phyloP scores from a whole-genome alignment of 2,797 vertebrate genomes.

The Ctenochaetus hawaiiensis region DNA sequence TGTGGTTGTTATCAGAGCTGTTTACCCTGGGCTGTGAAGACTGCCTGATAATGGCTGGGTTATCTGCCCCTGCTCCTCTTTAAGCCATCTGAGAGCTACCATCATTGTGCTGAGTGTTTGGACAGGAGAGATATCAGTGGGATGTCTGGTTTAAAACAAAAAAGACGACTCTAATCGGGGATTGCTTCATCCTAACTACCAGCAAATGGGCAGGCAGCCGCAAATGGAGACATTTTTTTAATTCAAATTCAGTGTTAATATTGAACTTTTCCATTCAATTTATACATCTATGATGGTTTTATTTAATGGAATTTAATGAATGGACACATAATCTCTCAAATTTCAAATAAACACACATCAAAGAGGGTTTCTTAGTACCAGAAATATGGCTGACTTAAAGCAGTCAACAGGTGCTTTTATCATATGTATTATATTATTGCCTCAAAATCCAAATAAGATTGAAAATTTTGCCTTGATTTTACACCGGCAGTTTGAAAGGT shows the following conservation, averaged over 20 bases:
- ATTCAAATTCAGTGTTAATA: neutral
- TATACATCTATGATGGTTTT: neutral
- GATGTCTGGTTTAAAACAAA: conserved; percentile 81
- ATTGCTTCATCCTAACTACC: conserved; percentile 50
- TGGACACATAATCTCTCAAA: conserved; percentile 1
- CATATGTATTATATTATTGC: neutral
- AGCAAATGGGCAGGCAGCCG: neutral
- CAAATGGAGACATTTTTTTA: neutral
- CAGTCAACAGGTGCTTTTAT: conserved; percentile 28
- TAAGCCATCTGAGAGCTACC: conserved; percentile 78
- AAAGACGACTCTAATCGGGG: conserved; percentile 62
- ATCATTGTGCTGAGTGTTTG: conserved; percentile 83
- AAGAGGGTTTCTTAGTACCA: neutral
- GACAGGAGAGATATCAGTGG: conserved; percentile 78
- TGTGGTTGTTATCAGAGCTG: conserved; percentile 76
- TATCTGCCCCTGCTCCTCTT: conserved; percentile 79
- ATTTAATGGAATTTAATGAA: neutral
- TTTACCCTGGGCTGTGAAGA: conserved; percentile 84
- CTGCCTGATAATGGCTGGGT: conserved; percentile 74
- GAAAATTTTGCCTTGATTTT: conserved; percentile 6
- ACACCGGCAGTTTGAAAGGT: neutral
- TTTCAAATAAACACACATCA: neutral
- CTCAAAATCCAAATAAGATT: neutral
- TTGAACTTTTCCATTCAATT: neutral
- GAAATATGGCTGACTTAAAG: conserved; percentile 5